Evolutionary conservation across 1,140 invertebrate species (phyloP), one percentile per base, ranked within the genome.

Genomic region (Aphis gossypii): DNA sequence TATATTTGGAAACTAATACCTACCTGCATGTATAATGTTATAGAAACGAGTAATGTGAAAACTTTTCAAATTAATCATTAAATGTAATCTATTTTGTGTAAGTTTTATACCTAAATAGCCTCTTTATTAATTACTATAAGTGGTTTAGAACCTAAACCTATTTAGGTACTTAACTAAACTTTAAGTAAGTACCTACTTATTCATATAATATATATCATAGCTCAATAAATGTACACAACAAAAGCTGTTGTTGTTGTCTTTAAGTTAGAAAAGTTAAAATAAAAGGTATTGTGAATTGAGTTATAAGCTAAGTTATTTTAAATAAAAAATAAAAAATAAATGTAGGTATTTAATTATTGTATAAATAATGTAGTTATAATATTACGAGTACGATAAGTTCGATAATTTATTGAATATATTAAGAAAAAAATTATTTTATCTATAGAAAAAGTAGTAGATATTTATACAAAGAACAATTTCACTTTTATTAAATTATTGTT

Each of bases 31-130:
- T 76, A 54, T 54, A 76, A 76, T 14, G 60, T 6, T 76, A 51
- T 35, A 76, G 14, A 35, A 76, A 76, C n/a, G n/a, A 76, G n/a
- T n/a, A 76, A 76, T n/a, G 60, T 76, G 60, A 76, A n/a, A 76
- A 76, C 60, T 76, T 76, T 76, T 76, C n/a, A n/a, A 18, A 35
- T 76, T 18, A 76, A 76, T 76, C 60, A 7, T 76, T n/a, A 76
- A 76, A 76, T 76, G n/a, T 76, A 76, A 76, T 76, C 30, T n/a
- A 76, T 76, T 76, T 76, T 76, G 60, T 76, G n/a, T 35, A n/a
- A 76, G 60, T 76, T 76, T 3, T 18, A 35, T 76, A 51, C 18
- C 48, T 51, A 76, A 76, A 14, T 76, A 76, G 14, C n/a, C 14
- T 76, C 60, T 76, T 30, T 14, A 68, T n/a, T 76, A n/a, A 76